phyloP scores from a whole-genome alignment of 2,113 vertebrate species.

The Eurypyga helias region DNA sequence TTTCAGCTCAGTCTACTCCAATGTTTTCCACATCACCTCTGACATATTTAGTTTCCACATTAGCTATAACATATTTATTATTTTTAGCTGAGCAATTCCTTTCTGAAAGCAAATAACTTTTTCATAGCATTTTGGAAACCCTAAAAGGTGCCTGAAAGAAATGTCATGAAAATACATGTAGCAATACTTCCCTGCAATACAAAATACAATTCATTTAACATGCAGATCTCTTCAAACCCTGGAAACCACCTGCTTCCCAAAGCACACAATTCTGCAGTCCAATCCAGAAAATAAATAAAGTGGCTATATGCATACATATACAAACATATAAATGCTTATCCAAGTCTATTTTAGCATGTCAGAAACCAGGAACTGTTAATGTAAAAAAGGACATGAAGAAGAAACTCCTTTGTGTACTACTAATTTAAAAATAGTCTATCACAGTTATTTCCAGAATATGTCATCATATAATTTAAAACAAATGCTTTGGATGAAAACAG shows the following conservation, averaged over 20 bases:
- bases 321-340: neutral
- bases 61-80: conserved; percentile 35
- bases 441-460: conserved; percentile 52
- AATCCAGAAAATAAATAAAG: conserved; percentile 25
- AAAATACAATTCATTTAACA: neutral
- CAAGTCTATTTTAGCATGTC: neutral
- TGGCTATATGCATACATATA: neutral
- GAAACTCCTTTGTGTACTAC: conserved; percentile 11
- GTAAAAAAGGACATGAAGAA: conserved; percentile 13
- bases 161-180: conserved; percentile 22
- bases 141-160: neutral
- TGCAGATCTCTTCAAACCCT: neutral
- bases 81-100: conserved; percentile 50
- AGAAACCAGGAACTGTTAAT: conserved; percentile 20
- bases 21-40: conserved; percentile 34
- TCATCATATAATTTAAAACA: conserved; percentile 55
- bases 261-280: neutral
- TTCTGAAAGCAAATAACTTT: conserved; percentile 43
- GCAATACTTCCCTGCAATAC: neutral
- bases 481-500: conserved; percentile 10
- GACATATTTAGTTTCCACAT: conserved; percentile 50
- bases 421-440: conserved; percentile 51
- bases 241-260: conserved; percentile 46
- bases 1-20: neutral
- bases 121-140: neutral